Percentiles rank a stretch among this genome's conserved stretches.
Conservation (phyloP, 2,888 invertebrate genomes). For the Rhabditoides inermis region DNA sequence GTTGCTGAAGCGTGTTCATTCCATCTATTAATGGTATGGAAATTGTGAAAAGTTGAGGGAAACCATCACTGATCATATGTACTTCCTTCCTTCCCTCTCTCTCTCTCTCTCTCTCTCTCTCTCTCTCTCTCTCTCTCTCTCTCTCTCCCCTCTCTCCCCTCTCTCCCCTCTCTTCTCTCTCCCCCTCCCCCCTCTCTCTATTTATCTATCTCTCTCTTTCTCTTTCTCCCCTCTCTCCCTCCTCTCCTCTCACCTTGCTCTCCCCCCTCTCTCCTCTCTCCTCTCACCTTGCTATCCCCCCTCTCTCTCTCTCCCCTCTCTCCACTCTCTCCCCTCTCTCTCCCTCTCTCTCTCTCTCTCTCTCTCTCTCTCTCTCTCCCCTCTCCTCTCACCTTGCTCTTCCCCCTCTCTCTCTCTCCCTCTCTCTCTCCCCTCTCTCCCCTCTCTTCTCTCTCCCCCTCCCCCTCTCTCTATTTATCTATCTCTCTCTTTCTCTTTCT, state of each 20-base stretch:
- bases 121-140: constrained; percentile 9
- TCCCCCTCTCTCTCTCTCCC: constrained; percentile 6
- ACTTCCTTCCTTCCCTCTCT: constrained; percentile 12
- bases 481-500: background rate
- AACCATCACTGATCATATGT: no score
- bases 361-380: background rate
- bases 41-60: no score
- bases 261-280: background rate
- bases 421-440: constrained; percentile 3
- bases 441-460: background rate
- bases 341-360: background rate
- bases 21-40: no score
- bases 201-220: background rate
- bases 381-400: constrained; percentile 9
- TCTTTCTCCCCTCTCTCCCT: background rate
- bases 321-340: constrained; percentile 2
- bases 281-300: constrained; percentile 10
- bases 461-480: background rate
- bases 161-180: constrained; percentile 6
- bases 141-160: constrained; percentile 3
- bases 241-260: background rate
- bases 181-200: constrained; percentile 8
- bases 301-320: constrained; percentile 4
- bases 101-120: constrained; percentile 15
- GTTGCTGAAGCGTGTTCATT: no score